phyloP scores from a whole-genome alignment of 2,113 vertebrate species.

The Onychostruthus taczanowskii region DNA sequence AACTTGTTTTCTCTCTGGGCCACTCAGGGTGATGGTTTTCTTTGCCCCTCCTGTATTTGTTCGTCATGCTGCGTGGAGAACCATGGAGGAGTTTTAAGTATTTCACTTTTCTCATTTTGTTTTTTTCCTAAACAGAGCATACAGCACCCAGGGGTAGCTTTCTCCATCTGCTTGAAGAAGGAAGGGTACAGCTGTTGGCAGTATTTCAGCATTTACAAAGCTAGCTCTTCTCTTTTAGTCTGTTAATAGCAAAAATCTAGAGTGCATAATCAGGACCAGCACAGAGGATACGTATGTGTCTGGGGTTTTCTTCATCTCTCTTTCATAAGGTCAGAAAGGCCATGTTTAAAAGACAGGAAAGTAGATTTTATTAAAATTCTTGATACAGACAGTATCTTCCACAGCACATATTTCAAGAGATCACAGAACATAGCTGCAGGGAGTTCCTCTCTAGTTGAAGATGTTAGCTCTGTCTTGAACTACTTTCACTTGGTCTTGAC shows the following conservation, averaged over 20 bases:
- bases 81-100: not conserved
- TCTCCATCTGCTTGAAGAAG: not conserved
- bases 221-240: not conserved
- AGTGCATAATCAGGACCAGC: not conserved
- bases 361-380: not conserved
- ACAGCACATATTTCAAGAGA: not conserved
- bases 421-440: not conserved
- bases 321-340: not conserved
- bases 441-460: not conserved
- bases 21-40: not conserved
- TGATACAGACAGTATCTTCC: not conserved
- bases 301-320: not conserved
- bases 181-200: not conserved
- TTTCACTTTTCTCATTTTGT: not conserved
- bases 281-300: not conserved
- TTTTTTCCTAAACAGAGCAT: not conserved
- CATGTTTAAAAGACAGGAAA: not conserved
- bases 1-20: not conserved
- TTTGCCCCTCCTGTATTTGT: not conserved
- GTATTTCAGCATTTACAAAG: not conserved
- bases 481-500: not conserved
- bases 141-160: not conserved
- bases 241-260: not conserved
- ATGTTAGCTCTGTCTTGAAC: not conserved
- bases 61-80: not conserved